phyloP scores from a whole-genome alignment of 30 jellyfish, hydroid and myxozoan species.

The Euphysa ruthae region DNA sequence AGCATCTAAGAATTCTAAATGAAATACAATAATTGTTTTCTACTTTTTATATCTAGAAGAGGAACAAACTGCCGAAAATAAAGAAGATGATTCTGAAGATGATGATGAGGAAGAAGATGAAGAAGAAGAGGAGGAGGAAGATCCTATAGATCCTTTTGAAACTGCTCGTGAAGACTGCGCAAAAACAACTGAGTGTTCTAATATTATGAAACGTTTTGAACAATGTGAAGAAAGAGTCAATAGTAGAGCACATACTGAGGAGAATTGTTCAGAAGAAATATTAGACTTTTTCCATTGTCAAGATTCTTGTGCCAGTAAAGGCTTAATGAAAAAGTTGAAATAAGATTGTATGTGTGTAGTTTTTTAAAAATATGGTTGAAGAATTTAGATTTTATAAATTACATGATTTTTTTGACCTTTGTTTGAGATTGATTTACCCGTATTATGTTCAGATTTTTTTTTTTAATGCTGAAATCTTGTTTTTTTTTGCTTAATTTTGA shows the following conservation, averaged over 20 bases:
- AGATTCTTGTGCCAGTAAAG: constrained; percentile 21
- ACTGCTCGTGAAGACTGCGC: constrained; percentile 21
- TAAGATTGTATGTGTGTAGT: not conserved
- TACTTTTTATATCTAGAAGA: too few relatives aligned
- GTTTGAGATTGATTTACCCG: too few relatives aligned
- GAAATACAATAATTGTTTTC: too few relatives aligned
- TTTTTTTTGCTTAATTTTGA: not conserved
- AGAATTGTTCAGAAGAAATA: constrained; percentile 26
- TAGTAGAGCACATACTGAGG: constrained; percentile 28
- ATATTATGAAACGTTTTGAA: constrained; percentile 6
- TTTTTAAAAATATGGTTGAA: not conserved
- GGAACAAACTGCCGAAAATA: too few relatives aligned
- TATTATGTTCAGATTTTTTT: too few relatives aligned
- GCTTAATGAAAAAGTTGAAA: constrained; percentile 1
- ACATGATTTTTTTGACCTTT: too few relatives aligned
- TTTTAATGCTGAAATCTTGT: too few relatives aligned
- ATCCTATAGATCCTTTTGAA: constrained; percentile 25
- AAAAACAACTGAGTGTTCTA: constrained; percentile 6
- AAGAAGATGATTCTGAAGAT: not conserved
- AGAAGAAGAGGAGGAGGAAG: constrained; percentile 35
- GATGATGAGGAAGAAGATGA: constrained; percentile 31
- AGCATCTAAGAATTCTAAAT: too few relatives aligned
- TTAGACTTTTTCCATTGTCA: constrained; percentile 44
- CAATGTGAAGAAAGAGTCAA: constrained; percentile 35
- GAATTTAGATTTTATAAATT: not conserved